Evolutionary conservation across 2,797 vertebrate species (phyloP), one percentile per base, ranked within the genome.

Genomic region (Hypotaenidia philippensis): DNA sequence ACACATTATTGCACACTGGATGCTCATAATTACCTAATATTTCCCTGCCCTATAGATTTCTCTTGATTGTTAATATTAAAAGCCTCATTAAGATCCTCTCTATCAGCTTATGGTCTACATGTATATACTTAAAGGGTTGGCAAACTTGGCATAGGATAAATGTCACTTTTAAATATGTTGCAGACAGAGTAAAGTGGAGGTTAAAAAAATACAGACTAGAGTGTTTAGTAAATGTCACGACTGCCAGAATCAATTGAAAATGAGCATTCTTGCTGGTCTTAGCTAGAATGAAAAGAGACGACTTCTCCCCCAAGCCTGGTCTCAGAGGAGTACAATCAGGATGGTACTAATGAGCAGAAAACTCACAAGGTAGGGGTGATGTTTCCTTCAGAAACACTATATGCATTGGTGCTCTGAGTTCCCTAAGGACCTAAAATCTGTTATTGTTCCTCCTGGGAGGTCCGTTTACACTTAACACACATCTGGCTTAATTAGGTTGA

Each of bases 401-500:
- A 93, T 84, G 85, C 83, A 80, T 90, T 95, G 93, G 95, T 93
- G 94, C 94, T 79, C 83, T 92, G 87, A 96, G 94, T 65, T 78
- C 91, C 27, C 92, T 93, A 93, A 93, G 95, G 97, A 97, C 83
- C 81, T 96, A 60, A 97, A 97, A 97, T 98, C 97, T 98, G 94
- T 97, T 96, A 95, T 96, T 97, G 93, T 97, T 98, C 90, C 97
- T 97, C 97, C 91, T 98, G 97, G 97, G 98, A 98, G 98, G 97
- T 98, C 97, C 79, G 56, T 98, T 97, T 98, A 98, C 90, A 83
- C 87, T 97, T 97, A 97, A 97, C 82, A 94, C 96, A 98, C 97
- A 98, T 98, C 97, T 98, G 98, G 97, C 95, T 97, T 98, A 98
- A 98, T 98, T 97, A 98, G 97, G 96, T 32, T 98, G 97, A 98